Conservation (phyloP, 2,797 vertebrate species). For the Gymnoscopelus microlampas region DNA sequence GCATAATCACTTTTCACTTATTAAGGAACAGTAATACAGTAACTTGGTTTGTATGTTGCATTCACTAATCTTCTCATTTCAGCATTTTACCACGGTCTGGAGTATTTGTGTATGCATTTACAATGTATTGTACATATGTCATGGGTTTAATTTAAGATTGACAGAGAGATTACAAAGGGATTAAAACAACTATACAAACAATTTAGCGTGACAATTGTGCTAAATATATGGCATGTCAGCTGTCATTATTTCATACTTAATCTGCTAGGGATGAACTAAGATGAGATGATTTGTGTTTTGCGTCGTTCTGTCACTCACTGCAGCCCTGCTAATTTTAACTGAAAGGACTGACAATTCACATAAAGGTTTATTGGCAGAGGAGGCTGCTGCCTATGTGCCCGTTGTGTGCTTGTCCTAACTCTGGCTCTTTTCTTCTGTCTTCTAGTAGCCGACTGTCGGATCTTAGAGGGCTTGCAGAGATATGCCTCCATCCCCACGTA, state of each 20-base stretch:
- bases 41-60: too few species aligned
- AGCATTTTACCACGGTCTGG: too few species aligned
- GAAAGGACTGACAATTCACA: neutral
- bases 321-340: neutral
- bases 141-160: neutral
- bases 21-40: too few species aligned
- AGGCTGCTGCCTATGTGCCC: neutral
- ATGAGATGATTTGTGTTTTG: neutral
- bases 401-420: conserved; percentile 29
- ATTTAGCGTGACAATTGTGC: too few species aligned
- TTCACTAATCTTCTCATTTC: too few species aligned
- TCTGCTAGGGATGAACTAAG: neutral
- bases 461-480: conserved; percentile 83
- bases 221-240: too few species aligned
- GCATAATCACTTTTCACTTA: too few species aligned
- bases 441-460: conserved; percentile 84
- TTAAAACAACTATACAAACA: neutral
- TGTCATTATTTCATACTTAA: neutral
- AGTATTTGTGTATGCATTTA: too few species aligned
- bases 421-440: conserved; percentile 56
- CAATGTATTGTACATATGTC: too few species aligned
- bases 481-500: conserved; percentile 90
- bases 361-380: neutral
- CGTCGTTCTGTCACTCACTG: neutral
- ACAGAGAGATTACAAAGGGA: neutral